Evolutionary conservation across 1,140 invertebrate genomes (phyloP).

Genomic region (Chironomus tepperi): DNA sequence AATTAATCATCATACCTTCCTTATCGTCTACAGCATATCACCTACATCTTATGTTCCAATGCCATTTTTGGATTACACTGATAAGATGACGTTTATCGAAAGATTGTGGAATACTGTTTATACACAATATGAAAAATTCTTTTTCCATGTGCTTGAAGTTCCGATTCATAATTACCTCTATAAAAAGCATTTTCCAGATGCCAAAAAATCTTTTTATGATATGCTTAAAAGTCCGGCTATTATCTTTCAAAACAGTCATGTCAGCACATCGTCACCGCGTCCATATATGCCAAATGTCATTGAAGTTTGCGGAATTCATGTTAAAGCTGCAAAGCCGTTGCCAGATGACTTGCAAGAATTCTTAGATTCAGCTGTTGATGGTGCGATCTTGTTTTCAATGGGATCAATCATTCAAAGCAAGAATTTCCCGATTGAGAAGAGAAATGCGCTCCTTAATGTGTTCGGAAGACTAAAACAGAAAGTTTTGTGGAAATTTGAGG

Average conservation of each 20-base stretch:
- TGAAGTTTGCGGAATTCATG: slow-evolving; percentile 43
- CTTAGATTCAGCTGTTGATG: slow-evolving; percentile 47
- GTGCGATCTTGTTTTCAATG: slow-evolving; percentile 52
- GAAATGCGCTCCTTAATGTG: slow-evolving; percentile 44
- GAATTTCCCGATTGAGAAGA: slow-evolving; percentile 43
- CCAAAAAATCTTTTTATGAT: slow-evolving; percentile 29
- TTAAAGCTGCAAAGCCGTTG: slow-evolving; percentile 37
- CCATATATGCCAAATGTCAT: slow-evolving; percentile 34
- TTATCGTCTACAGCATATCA: slow-evolving; percentile 36
- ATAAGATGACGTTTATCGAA: slow-evolving; percentile 41
- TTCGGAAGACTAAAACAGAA: slow-evolving; percentile 48
- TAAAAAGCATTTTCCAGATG: slow-evolving; percentile 36
- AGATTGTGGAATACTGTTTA: slow-evolving; percentile 37
- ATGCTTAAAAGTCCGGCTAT: slow-evolving; percentile 35
- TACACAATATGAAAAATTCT: slow-evolving; percentile 25
- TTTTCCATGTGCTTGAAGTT: slow-evolving; percentile 28
- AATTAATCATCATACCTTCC: background rate
- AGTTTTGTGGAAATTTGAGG: slow-evolving; percentile 61
- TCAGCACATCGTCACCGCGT: background rate
- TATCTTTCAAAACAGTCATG: background rate
- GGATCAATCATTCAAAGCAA: slow-evolving; percentile 51
- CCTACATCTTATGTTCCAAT: slow-evolving; percentile 38
- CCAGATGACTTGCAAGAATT: slow-evolving; percentile 43
- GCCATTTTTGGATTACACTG: slow-evolving; percentile 31
- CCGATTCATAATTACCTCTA: slow-evolving; percentile 37